These are phyloP conservation scores for Gallirallus australis DNA, from an alignment of 2,797 vertebrate species.

Conservation along the genomic window DNA sequence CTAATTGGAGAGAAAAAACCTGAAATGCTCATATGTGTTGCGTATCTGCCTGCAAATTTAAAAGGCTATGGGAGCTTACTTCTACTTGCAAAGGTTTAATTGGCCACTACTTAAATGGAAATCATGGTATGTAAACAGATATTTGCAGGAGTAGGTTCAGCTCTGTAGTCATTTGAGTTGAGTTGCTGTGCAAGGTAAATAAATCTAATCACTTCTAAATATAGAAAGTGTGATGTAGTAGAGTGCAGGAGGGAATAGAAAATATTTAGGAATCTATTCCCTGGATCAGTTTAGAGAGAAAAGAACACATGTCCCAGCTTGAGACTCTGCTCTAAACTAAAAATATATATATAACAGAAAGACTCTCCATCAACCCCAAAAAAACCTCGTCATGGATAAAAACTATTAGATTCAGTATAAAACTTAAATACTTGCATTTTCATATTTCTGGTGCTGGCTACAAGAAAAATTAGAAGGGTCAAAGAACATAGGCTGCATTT, in stretches of 20 bases:
- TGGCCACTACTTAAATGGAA: constrained; percentile 41
- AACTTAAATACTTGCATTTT: background rate
- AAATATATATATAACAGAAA: background rate
- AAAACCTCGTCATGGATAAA: background rate
- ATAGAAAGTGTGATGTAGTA: background rate
- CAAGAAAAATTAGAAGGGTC: background rate
- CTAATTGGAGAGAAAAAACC: background rate
- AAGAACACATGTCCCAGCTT: background rate
- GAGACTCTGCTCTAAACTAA: background rate
- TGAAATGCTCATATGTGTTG: background rate
- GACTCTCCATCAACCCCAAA: too few species aligned
- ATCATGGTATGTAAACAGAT: constrained; percentile 35
- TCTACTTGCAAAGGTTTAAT: constrained; percentile 38
- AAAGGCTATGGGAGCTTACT: background rate
- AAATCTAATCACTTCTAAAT: constrained; percentile 48
- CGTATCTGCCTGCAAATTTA: background rate
- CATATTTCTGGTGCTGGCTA: background rate
- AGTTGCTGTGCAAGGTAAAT: constrained; percentile 36
- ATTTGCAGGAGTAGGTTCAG: constrained; percentile 24
- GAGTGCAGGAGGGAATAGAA: background rate
- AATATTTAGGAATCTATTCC: background rate
- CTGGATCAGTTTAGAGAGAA: background rate
- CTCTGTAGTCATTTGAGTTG: background rate
- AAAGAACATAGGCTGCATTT: background rate
- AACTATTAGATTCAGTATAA: background rate